These are phyloP conservation scores for Tympanuchus pallidicinctus DNA, from an alignment of 2,113 vertebrate genomes.

Conservation along the genomic window DNA sequence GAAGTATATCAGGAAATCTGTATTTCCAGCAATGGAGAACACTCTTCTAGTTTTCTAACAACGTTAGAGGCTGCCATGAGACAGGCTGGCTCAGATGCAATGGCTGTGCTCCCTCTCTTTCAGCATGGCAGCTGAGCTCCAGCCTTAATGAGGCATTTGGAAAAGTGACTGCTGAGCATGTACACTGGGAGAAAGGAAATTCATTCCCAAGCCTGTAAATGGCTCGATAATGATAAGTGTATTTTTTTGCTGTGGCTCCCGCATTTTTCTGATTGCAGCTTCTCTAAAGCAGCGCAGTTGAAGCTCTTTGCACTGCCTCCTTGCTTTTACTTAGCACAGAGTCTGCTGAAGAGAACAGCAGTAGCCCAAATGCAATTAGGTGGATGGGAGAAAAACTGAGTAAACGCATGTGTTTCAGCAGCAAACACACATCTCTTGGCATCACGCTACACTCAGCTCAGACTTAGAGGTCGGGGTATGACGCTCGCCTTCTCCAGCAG, in stretches of 20 bases:
- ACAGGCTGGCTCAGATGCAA: neutral
- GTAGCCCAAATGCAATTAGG: neutral
- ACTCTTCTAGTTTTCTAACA: constrained; percentile 11
- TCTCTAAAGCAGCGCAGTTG: neutral
- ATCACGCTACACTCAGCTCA: neutral
- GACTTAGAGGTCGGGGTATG: neutral
- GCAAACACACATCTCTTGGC: neutral
- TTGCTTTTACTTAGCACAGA: constrained; percentile 1
- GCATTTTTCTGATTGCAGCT: neutral
- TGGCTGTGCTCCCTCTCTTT: neutral
- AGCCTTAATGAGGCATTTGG: constrained; percentile 39
- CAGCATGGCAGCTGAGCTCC: neutral
- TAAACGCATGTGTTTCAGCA: neutral
- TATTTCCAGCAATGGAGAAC: neutral
- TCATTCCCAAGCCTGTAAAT: constrained; percentile 13
- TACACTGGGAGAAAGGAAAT: constrained; percentile 46
- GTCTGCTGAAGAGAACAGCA: neutral
- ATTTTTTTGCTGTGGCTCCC: neutral
- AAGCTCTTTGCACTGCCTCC: neutral
- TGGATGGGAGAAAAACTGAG: neutral
- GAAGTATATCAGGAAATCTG: neutral
- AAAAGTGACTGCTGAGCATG: constrained; percentile 2
- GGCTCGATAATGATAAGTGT: neutral
- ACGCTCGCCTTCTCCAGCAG: constrained; percentile 14
- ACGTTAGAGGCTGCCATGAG: neutral